phyloP scores from a whole-genome alignment of 1,140 invertebrate genomes.

The Aplysia californica region DNA sequence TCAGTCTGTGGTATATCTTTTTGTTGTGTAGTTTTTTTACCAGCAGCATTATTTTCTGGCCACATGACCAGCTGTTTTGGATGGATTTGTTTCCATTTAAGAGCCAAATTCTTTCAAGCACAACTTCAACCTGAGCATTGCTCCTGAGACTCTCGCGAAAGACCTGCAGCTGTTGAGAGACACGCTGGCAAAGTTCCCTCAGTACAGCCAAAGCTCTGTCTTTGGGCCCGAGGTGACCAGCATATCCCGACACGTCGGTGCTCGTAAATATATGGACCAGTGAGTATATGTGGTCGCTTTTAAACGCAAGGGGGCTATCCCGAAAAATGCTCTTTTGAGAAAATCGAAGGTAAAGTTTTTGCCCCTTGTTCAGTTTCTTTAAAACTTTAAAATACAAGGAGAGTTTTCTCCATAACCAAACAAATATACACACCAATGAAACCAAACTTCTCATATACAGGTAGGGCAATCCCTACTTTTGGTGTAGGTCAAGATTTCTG shows the following conservation, averaged over 20 bases:
- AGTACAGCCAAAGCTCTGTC: background rate
- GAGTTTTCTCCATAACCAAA: no score
- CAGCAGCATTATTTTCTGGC: background rate
- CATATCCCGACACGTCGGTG: background rate
- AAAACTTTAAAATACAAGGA: no score
- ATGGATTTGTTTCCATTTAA: background rate
- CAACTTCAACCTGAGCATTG: slow-evolving; percentile 3
- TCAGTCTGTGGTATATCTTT: background rate
- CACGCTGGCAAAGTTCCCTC: background rate
- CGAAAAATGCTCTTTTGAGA: no score
- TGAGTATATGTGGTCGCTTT: no score
- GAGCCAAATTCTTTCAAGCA: background rate
- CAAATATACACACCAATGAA: no score
- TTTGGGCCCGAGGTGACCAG: background rate
- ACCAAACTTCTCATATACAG: no score
- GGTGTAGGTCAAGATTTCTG: no score
- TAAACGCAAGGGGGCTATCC: no score
- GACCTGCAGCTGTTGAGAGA: background rate
- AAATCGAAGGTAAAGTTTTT: no score
- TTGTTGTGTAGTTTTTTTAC: background rate
- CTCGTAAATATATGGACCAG: background rate
- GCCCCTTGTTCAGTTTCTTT: no score
- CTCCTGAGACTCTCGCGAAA: background rate
- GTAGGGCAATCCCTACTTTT: no score
- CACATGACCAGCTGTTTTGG: background rate